Evolutionary conservation across 2,113 vertebrate species (phyloP).

Genomic region (Heterotis niloticus): DNA sequence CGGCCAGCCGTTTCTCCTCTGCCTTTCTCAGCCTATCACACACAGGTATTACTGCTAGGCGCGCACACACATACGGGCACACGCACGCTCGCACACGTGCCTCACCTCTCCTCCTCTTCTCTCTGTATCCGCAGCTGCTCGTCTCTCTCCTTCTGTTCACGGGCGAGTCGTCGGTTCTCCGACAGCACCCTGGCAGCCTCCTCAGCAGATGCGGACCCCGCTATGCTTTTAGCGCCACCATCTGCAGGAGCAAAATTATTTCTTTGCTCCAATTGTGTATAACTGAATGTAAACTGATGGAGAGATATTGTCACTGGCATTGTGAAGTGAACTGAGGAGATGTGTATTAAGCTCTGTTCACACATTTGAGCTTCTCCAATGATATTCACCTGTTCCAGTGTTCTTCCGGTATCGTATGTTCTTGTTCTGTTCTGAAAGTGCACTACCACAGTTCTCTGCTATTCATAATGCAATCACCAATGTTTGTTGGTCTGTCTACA

Average conservation of each 20-base stretch:
- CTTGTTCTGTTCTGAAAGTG: too few species aligned
- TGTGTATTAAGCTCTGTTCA: too few species aligned
- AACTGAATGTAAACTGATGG: neutral
- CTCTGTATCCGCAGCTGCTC: conserved; percentile 73
- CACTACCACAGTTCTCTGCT: too few species aligned
- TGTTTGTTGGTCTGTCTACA: too few species aligned
- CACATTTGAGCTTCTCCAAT: too few species aligned
- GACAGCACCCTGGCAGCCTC: conserved; percentile 80
- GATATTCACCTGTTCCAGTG: too few species aligned
- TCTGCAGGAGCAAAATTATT: conserved; percentile 49
- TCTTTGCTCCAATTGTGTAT: neutral
- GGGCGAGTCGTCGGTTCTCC: conserved; percentile 76
- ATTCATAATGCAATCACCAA: too few species aligned
- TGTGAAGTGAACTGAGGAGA: too few species aligned
- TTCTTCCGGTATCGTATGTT: too few species aligned
- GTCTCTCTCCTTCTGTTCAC: conserved; percentile 77
- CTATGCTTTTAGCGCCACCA: conserved; percentile 55
- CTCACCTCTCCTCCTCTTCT: conserved; percentile 77
- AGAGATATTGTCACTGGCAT: neutral
- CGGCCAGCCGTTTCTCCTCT: conserved; percentile 59
- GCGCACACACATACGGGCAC: too few species aligned
- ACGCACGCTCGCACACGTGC: neutral
- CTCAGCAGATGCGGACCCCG: conserved; percentile 74
- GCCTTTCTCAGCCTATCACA: conserved; percentile 66
- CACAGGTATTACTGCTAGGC: neutral